Conservation (phyloP, 2,888 invertebrate genomes). For the Campoplex nolae region DNA sequence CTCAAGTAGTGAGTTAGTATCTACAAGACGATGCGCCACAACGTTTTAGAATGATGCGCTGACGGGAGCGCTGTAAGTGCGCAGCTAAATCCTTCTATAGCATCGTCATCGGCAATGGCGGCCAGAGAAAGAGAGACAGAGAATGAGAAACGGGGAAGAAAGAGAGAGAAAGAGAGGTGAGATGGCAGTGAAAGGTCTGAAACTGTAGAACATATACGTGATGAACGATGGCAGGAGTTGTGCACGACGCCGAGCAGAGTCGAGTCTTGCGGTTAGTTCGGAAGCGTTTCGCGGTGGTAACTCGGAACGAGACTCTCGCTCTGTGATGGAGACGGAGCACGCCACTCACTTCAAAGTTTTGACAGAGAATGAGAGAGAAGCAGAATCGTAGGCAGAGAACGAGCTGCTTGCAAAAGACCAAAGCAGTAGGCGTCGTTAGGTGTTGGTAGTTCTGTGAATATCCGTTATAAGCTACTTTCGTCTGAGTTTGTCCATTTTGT, state of each 20-base stretch:
- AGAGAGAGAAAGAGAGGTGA: slow-evolving; percentile 1
- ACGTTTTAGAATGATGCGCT: slow-evolving; percentile 58
- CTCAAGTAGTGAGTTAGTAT: slow-evolving; percentile 44
- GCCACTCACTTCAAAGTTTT: slow-evolving; percentile 75
- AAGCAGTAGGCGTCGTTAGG: slow-evolving; percentile 16
- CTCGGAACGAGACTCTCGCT: slow-evolving; percentile 69
- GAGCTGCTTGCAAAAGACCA: slow-evolving; percentile 23
- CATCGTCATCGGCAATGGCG: slow-evolving; percentile 38
- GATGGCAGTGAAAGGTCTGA: slow-evolving; percentile 51
- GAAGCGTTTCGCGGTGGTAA: slow-evolving; percentile 72
- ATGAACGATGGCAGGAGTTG: slow-evolving; percentile 64
- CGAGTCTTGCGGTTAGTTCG: slow-evolving; percentile 72
- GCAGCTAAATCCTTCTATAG: slow-evolving; percentile 41
- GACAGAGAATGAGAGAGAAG: slow-evolving; percentile 69
- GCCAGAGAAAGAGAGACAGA: slow-evolving; percentile 20
- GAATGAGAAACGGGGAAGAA: background rate
- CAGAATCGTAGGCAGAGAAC: slow-evolving; percentile 37
- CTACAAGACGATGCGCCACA: slow-evolving; percentile 54
- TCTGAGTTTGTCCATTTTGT: slow-evolving; percentile 5
- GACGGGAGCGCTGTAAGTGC: slow-evolving; percentile 60
- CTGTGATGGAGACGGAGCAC: slow-evolving; percentile 75
- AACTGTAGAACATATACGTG: slow-evolving; percentile 58
- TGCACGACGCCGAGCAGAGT: slow-evolving; percentile 66
- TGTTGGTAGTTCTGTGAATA: slow-evolving; percentile 22
- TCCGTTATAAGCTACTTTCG: slow-evolving; percentile 20